Percentiles rank a stretch among this genome's conserved stretches.
phyloP scores from a whole-genome alignment of 2,113 vertebrate species.

The Daboia siamensis region DNA sequence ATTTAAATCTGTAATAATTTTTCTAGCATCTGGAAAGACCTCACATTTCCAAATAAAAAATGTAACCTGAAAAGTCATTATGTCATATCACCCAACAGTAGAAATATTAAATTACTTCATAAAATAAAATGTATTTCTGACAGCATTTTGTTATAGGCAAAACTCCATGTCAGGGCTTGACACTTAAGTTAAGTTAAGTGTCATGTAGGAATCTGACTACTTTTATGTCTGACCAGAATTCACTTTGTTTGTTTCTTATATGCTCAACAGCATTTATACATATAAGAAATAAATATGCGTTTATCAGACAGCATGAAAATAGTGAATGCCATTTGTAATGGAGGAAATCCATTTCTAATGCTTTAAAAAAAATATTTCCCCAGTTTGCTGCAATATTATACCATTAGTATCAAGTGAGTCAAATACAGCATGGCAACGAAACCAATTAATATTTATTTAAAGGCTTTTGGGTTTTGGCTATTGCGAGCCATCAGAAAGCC shows the following conservation, averaged over 20 bases:
- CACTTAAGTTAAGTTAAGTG: neutral
- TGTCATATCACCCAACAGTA: neutral
- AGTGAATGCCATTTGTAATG: neutral
- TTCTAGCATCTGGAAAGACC: neutral
- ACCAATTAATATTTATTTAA: neutral
- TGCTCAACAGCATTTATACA: neutral
- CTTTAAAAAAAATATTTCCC: neutral
- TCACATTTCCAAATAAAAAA: neutral
- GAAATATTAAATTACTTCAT: neutral
- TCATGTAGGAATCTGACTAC: neutral
- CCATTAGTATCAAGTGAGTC: neutral
- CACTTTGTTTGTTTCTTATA: neutral
- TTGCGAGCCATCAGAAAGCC: neutral
- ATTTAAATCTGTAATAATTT: neutral
- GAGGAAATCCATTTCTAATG: constrained; percentile 8
- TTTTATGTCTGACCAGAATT: neutral
- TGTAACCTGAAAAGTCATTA: constrained; percentile 13
- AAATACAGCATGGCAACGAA: neutral
- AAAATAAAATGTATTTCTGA: constrained; percentile 8
- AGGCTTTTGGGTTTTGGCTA: neutral
- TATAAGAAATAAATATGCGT: constrained; percentile 2
- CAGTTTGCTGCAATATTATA: neutral
- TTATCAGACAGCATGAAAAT: neutral
- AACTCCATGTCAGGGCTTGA: constrained; percentile 13
- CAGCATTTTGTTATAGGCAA: neutral